These are phyloP conservation scores for Pachymerium ferrugineum DNA, from an alignment of 2,888 invertebrate genomes.

Conservation along the genomic window DNA sequence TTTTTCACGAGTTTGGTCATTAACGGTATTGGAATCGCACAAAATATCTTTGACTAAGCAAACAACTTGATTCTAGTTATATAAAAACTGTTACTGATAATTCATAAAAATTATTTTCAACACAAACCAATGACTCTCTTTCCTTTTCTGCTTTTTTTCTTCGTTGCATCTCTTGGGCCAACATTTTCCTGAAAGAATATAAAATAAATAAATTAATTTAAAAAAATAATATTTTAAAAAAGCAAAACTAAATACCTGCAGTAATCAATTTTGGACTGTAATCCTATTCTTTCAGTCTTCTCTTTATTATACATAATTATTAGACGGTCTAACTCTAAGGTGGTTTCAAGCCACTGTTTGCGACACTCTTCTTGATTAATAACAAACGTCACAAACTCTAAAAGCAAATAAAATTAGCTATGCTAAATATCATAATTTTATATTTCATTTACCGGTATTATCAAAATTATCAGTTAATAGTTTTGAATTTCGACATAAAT, in stretches of 20 bases:
- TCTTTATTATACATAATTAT: conserved; percentile 65
- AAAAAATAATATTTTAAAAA: too few species aligned
- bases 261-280: conserved; percentile 74
- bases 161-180: conserved; percentile 62
- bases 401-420: background rate
- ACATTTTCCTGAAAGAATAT: conserved; percentile 25
- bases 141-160: conserved; percentile 65
- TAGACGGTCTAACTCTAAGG: conserved; percentile 66
- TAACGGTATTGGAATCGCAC: conserved; percentile 63
- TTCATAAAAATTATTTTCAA: too few species aligned
- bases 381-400: conserved; percentile 69
- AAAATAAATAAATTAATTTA: too few species aligned
- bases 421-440: background rate
- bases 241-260: too few species aligned
- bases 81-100: too few species aligned
- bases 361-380: conserved; percentile 67
- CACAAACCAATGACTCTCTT: conserved; percentile 55
- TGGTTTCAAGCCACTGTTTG: conserved; percentile 62
- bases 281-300: conserved; percentile 63
- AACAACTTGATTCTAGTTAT: conserved; percentile 66
- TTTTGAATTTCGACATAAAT: conserved; percentile 47
- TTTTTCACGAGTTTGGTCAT: conserved; percentile 75
- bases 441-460: too few species aligned
- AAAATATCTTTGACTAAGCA: conserved; percentile 66
- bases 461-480: conserved; percentile 46